A percentile compares a stretch with the other conserved stretches of the same genome.
phyloP scores from a whole-genome alignment of 2,888 invertebrate genomes.

The Morpho helenor region DNA sequence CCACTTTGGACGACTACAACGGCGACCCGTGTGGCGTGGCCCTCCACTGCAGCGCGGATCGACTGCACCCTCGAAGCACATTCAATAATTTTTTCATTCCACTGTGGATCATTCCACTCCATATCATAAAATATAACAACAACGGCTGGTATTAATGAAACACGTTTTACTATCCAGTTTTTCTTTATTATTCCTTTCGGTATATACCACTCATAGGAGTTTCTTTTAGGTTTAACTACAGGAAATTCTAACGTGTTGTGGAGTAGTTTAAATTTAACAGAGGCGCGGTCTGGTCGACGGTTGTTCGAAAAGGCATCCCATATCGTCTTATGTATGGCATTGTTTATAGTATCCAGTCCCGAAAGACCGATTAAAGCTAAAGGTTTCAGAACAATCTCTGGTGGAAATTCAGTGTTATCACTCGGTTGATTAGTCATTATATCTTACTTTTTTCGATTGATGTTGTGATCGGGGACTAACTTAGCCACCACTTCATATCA shows the following conservation, averaged over 20 bases:
- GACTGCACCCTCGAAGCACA: constrained; percentile 94
- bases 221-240: constrained; percentile 90
- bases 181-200: constrained; percentile 96
- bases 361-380: constrained; percentile 92
- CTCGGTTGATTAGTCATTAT: constrained; percentile 76
- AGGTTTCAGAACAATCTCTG: constrained; percentile 90
- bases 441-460: constrained; percentile 11
- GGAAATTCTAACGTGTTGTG: constrained; percentile 93
- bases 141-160: constrained; percentile 93
- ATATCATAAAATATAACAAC: constrained; percentile 97
- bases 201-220: constrained; percentile 96
- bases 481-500: constrained; percentile 35
- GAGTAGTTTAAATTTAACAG: constrained; percentile 90
- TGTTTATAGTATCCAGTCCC: constrained; percentile 91
- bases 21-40: constrained; percentile 86
- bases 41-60: constrained; percentile 85
- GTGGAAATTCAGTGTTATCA: constrained; percentile 85
- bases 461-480: constrained; percentile 4
- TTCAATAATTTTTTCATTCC: constrained; percentile 97
- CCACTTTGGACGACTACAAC: constrained; percentile 95
- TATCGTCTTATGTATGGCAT: constrained; percentile 92
- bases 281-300: constrained; percentile 88
- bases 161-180: constrained; percentile 97
- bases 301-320: constrained; percentile 96
- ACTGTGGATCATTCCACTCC: constrained; percentile 97